Evolutionary conservation across 2,888 invertebrate species (phyloP).

Genomic region (Cataglyphis altisquamis): DNA sequence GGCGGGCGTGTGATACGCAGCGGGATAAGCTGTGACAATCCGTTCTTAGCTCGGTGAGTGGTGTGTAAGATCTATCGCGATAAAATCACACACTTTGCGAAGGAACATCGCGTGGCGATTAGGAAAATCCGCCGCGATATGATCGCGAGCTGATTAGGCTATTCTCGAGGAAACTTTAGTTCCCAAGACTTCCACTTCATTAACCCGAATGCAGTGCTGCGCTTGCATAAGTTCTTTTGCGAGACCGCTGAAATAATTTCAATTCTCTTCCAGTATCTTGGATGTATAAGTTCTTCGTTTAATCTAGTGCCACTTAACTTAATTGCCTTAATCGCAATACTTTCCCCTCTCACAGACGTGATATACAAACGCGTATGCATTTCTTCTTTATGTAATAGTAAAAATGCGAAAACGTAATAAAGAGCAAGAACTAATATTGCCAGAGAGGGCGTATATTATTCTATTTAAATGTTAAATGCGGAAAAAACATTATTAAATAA

Average conservation of each 20-base stretch:
- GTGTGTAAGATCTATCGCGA: slow-evolving; percentile 32
- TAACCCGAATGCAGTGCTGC: slow-evolving; percentile 45
- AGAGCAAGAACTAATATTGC: background rate
- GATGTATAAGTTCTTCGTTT: background rate
- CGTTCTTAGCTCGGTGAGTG: slow-evolving; percentile 2
- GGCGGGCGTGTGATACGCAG: slow-evolving; percentile 23
- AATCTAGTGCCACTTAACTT: slow-evolving; percentile 13
- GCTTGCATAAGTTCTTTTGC: slow-evolving; percentile 53
- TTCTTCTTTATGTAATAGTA: background rate
- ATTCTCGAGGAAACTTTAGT: slow-evolving; percentile 57
- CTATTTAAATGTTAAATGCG: background rate
- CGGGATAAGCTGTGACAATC: slow-evolving; percentile 38
- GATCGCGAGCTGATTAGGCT: slow-evolving; percentile 58
- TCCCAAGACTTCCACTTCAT: slow-evolving; percentile 54
- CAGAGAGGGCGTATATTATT: background rate
- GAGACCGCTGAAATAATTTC: slow-evolving; percentile 40
- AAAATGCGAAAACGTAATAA: background rate
- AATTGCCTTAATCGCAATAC: slow-evolving; percentile 8
- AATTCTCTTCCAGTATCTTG: slow-evolving; percentile 20
- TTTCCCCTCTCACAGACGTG: background rate
- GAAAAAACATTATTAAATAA: slow-evolving; percentile 7
- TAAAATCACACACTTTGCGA: background rate
- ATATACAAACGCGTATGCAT: background rate
- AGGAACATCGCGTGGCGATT: background rate
- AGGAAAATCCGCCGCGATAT: slow-evolving; percentile 46